Percentiles rank a stretch among this genome's conserved stretches.
phyloP scores from a whole-genome alignment of 2,888 invertebrate genomes.

The Chesias legatella region DNA sequence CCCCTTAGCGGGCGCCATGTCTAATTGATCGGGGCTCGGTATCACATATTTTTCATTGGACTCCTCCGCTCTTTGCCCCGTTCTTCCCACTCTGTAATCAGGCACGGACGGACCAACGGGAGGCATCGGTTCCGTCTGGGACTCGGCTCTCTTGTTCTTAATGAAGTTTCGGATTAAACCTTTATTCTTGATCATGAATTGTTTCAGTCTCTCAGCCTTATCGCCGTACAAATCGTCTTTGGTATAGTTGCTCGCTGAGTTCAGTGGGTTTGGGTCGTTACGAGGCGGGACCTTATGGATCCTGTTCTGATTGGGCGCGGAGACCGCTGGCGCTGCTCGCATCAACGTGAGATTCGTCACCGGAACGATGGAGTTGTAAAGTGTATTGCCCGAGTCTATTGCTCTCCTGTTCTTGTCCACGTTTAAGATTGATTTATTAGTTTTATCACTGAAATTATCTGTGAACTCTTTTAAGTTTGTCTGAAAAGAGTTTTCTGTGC shows the following conservation, averaged over 20 bases:
- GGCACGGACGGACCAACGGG: neutral
- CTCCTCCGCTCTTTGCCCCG: too few relatives aligned
- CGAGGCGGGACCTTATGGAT: neutral
- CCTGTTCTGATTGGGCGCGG: neutral
- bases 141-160: neutral
- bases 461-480: neutral
- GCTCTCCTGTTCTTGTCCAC: neutral
- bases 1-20: slow-evolving; percentile 56
- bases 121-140: slow-evolving; percentile 1
- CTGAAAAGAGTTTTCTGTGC: neutral
- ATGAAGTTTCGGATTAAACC: slow-evolving; percentile 28
- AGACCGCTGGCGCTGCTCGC: too few relatives aligned
- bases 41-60: too few relatives aligned
- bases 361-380: neutral
- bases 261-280: neutral
- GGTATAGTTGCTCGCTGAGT: neutral
- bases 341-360: neutral
- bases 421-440: too few relatives aligned
- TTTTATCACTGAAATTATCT: too few relatives aligned
- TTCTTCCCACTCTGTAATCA: slow-evolving; percentile 2
- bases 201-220: slow-evolving; percentile 29
- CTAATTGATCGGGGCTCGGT: slow-evolving; percentile 37
- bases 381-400: slow-evolving; percentile 2
- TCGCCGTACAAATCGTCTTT: slow-evolving; percentile 2
- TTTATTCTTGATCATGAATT: slow-evolving; percentile 34